These are phyloP conservation scores for Periplaneta americana DNA, from an alignment of 1,140 invertebrate genomes.

Conservation along the genomic window DNA sequence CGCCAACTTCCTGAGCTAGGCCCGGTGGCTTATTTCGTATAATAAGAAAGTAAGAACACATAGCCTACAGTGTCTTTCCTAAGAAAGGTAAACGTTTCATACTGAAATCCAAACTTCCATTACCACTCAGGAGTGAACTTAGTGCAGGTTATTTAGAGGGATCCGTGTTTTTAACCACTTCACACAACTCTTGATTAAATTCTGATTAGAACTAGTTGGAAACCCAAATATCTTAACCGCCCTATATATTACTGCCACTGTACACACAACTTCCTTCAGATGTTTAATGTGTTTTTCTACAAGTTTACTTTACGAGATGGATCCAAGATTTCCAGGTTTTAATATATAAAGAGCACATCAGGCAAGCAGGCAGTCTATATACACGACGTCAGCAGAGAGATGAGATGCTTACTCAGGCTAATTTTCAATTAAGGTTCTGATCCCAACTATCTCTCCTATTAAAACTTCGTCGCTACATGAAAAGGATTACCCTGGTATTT, in stretches of 20 bases:
- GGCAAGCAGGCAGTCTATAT: not conserved
- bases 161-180: not conserved
- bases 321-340: constrained; percentile 9
- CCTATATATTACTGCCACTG: not conserved
- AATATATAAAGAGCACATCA: not conserved
- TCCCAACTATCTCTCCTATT: constrained; percentile 7
- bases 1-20: too few relatives aligned
- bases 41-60: too few relatives aligned
- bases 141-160: too few relatives aligned
- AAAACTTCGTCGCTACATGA: constrained; percentile 5
- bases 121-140: too few relatives aligned
- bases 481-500: not conserved
- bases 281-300: not conserved
- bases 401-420: constrained; percentile 10
- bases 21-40: too few relatives aligned
- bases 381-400: not conserved
- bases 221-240: not conserved
- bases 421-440: constrained; percentile 11
- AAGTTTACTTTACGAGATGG: not conserved
- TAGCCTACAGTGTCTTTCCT: too few relatives aligned
- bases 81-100: too few relatives aligned
- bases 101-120: too few relatives aligned
- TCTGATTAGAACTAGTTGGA: not conserved
- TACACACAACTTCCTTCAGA: not conserved
- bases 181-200: not conserved